These are phyloP conservation scores for Sylvia atricapilla DNA, from an alignment of 2,113 vertebrate genomes.

Conservation along the genomic window DNA sequence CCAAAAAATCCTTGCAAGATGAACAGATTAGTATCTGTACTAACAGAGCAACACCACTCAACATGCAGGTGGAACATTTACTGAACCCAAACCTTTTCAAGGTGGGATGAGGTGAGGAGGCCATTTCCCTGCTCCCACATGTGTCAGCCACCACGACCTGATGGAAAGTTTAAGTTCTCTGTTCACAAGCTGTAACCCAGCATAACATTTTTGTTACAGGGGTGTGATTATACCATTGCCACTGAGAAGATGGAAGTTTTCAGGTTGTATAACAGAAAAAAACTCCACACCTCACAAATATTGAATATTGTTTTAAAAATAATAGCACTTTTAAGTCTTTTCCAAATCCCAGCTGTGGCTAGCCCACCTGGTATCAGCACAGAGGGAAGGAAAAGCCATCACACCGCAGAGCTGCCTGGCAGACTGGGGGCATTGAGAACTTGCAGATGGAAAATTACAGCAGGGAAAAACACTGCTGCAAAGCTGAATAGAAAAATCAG, in stretches of 20 bases:
- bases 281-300: neutral
- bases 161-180: neutral
- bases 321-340: neutral
- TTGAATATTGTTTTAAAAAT: neutral
- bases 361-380: neutral
- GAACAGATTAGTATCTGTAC: neutral
- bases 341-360: neutral
- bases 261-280: neutral
- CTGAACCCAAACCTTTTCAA: neutral
- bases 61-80: neutral
- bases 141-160: neutral
- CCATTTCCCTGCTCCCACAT: neutral
- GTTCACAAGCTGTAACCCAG: neutral
- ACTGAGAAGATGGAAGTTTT: neutral
- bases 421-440: neutral
- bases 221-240: neutral
- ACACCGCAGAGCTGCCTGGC: accelerated
- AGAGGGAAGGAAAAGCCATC: neutral
- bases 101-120: neutral
- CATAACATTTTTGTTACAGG: accelerated
- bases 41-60: neutral
- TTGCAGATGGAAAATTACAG: neutral
- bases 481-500: neutral
- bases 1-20: neutral
- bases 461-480: neutral